Percentiles rank a stretch among this genome's conserved stretches.
Conservation (phyloP, 2,888 invertebrate species). For the Drosophila setosimentum region DNA sequence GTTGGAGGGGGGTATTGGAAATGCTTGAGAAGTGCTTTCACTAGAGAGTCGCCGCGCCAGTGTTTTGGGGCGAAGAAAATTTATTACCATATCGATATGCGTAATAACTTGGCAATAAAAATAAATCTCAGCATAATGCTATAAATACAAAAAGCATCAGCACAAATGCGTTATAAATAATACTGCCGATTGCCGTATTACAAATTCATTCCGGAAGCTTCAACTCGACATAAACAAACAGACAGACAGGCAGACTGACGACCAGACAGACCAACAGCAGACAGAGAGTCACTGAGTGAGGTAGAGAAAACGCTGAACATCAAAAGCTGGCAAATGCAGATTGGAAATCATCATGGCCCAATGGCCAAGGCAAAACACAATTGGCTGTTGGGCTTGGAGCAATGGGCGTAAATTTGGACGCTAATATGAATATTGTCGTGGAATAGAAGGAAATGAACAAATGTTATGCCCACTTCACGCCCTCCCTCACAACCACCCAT, state of each 20-base stretch:
- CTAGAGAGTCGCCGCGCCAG: constrained; percentile 60
- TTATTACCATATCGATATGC: constrained; percentile 81
- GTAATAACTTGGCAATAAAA: constrained; percentile 81
- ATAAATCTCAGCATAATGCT: constrained; percentile 77
- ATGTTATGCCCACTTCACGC: constrained; percentile 47
- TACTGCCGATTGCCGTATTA: constrained; percentile 70
- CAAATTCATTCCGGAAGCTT: constrained; percentile 71
- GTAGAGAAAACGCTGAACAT: constrained; percentile 29
- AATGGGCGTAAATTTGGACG: constrained; percentile 67
- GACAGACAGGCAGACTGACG: constrained; percentile 13
- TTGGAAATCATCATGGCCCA: constrained; percentile 66
- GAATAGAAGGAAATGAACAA: constrained; percentile 72
- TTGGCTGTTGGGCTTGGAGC: constrained; percentile 31
- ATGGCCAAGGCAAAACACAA: constrained; percentile 53
- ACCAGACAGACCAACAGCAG: constrained; percentile 5
- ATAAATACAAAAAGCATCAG: constrained; percentile 78
- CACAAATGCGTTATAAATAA: constrained; percentile 78
- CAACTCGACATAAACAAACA: constrained; percentile 49
- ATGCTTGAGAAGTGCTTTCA: constrained; percentile 53
- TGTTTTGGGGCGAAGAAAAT: constrained; percentile 61
- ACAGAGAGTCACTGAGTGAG: neutral
- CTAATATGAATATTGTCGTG: constrained; percentile 80
- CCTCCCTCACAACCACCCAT: neutral
- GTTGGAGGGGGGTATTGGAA: neutral
- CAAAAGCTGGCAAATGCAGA: constrained; percentile 58